These are phyloP conservation scores for Rhynchopsitta pachyrhyncha DNA, from an alignment of 2,113 vertebrate genomes.

Conservation along the genomic window DNA sequence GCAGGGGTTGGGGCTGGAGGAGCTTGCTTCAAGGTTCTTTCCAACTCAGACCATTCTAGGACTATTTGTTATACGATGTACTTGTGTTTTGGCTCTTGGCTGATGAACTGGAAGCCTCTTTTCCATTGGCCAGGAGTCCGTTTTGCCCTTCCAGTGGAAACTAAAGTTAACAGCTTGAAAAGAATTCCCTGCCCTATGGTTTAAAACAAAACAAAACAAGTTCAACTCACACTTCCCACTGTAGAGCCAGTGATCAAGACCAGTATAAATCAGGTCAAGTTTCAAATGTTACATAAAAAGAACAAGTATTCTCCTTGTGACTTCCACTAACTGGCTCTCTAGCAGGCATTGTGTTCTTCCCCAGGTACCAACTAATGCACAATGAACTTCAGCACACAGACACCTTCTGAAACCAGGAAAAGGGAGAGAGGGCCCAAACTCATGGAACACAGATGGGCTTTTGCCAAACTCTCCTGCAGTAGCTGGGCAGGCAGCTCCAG, in stretches of 20 bases:
- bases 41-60: neutral
- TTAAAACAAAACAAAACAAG: neutral
- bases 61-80: neutral
- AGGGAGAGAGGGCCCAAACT: neutral
- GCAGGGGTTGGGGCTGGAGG: neutral
- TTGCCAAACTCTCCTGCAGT: neutral
- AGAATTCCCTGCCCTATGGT: slow-evolving; percentile 20
- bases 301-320: neutral
- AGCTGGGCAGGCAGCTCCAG: neutral
- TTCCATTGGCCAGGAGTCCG: slow-evolving; percentile 16
- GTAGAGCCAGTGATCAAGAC: neutral
- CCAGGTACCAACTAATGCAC: neutral
- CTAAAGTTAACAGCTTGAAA: slow-evolving; percentile 14
- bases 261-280: slow-evolving; percentile 29
- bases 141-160: slow-evolving; percentile 47
- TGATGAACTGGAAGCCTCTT: slow-evolving; percentile 6
- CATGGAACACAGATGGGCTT: neutral
- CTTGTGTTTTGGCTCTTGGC: neutral
- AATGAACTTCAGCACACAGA: neutral
- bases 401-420: neutral
- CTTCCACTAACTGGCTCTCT: neutral
- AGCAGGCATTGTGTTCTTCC: neutral
- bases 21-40: neutral
- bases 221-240: neutral
- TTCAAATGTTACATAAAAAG: slow-evolving; percentile 25